Percentiles rank a stretch among this genome's conserved stretches.
Evolutionary conservation across 2,113 vertebrate species (phyloP).

Genomic region (Podilymbus podiceps): DNA sequence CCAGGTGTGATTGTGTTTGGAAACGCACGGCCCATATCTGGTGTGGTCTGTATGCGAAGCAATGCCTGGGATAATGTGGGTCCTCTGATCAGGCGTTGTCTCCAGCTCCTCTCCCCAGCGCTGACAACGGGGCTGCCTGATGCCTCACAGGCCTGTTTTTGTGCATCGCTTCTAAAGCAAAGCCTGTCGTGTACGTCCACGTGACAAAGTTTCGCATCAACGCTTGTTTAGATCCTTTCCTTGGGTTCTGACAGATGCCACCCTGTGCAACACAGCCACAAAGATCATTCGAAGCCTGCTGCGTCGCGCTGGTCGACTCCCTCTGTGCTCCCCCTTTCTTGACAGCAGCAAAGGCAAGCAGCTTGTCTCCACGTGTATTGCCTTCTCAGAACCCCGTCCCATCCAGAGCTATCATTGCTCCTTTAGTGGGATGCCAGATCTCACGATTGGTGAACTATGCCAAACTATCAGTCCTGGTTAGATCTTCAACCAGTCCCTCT

Average conservation of each 20-base stretch:
- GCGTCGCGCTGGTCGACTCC: rapidly evolving
- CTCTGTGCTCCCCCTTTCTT: not conserved
- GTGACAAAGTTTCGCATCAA: not conserved
- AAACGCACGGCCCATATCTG: rapidly evolving
- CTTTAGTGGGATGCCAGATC: not conserved
- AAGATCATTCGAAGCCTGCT: not conserved
- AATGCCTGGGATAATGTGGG: not conserved
- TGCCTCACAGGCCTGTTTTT: not conserved
- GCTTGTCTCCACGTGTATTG: not conserved
- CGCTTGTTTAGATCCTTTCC: rapidly evolving
- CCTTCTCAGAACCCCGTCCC: not conserved
- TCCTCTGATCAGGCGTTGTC: not conserved
- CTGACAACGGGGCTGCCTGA: not conserved
- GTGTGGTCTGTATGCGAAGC: rapidly evolving
- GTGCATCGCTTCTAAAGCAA: not conserved
- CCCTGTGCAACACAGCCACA: not conserved
- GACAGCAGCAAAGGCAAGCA: not conserved
- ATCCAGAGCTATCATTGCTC: not conserved
- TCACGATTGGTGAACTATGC: not conserved
- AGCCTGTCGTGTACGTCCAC: not conserved
- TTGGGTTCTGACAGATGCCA: not conserved
- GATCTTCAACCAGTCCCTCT: not conserved
- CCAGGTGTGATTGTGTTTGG: not conserved
- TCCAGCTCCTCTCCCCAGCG: not conserved
- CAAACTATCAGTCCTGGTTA: not conserved